Evolutionary conservation across 2,113 vertebrate species (phyloP).

Genomic region (Cathartes aura): DNA sequence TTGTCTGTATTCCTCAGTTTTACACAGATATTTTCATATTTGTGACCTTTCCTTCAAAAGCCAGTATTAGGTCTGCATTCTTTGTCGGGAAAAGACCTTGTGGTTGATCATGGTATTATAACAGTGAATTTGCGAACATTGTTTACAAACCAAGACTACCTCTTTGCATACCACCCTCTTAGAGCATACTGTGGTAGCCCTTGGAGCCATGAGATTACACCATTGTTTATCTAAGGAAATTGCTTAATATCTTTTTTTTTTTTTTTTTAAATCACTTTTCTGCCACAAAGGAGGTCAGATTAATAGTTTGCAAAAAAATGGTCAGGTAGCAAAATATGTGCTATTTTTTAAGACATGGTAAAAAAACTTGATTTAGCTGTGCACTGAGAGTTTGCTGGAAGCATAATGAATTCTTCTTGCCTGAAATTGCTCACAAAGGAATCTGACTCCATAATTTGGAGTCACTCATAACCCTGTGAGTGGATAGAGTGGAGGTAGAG

Average conservation of each 20-base stretch:
- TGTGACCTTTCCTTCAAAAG: not conserved
- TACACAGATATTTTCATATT: not conserved
- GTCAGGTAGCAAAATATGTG: not conserved
- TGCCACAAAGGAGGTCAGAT: not conserved
- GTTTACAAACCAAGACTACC: not conserved
- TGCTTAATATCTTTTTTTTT: too few relatives aligned
- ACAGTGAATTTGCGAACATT: not conserved
- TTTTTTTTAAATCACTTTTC: not conserved
- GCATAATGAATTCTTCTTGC: not conserved
- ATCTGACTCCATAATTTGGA: not conserved
- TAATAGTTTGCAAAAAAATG: not conserved
- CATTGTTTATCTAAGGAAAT: not conserved
- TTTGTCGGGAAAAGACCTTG: not conserved
- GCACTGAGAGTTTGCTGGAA: not conserved
- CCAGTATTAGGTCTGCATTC: not conserved
- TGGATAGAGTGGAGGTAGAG: not conserved
- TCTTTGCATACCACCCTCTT: not conserved
- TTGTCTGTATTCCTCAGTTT: not conserved
- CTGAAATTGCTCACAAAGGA: not conserved
- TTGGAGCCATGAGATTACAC: not conserved
- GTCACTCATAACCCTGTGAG: too few relatives aligned
- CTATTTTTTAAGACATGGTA: not conserved
- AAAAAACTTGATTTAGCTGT: not conserved
- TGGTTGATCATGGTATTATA: not conserved
- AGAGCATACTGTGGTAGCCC: not conserved